A percentile compares a stretch with the other conserved stretches of the same genome.
Conservation (phyloP, 2,888 invertebrate species). For the Sinhomidia bicolor region DNA sequence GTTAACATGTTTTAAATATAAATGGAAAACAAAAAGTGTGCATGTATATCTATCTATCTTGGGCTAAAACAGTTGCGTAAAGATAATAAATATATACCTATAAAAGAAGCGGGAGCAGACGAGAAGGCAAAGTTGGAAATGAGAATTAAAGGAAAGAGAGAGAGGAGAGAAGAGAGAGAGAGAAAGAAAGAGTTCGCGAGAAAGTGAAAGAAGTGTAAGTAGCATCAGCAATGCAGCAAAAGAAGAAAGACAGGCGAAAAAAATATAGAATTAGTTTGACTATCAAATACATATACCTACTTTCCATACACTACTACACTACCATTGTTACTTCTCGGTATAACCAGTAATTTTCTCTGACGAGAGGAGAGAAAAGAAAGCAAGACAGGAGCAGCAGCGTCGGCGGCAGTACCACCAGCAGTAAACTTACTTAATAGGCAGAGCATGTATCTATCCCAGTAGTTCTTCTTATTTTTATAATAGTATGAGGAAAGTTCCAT, state of each 20-base stretch:
- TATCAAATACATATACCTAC: slow-evolving; percentile 41
- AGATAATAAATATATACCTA: slow-evolving; percentile 44
- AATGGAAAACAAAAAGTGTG: not conserved
- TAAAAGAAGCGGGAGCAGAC: not conserved
- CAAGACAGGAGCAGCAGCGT: no score
- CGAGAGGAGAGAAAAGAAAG: no score
- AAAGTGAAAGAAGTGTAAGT: not conserved
- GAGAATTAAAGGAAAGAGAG: slow-evolving; percentile 26
- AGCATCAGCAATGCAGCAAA: slow-evolving; percentile 40
- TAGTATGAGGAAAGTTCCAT: not conserved
- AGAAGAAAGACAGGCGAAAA: slow-evolving; percentile 36
- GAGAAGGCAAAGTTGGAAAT: slow-evolving; percentile 32
- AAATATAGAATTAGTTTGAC: slow-evolving; percentile 44
- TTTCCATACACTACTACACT: not conserved
- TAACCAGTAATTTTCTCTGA: slow-evolving; percentile 22
- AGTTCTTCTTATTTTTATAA: not conserved
- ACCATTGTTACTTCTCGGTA: no score
- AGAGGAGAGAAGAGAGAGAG: not conserved
- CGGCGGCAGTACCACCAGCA: not conserved
- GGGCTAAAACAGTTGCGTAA: slow-evolving; percentile 20
- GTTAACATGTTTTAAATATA: slow-evolving; percentile 45
- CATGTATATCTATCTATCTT: no score
- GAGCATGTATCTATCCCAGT: not conserved
- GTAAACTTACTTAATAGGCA: slow-evolving; percentile 28
- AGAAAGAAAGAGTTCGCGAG: slow-evolving; percentile 20